These are phyloP conservation scores for Eupithecia inturbata DNA, from an alignment of 2,888 invertebrate genomes.

Conservation along the genomic window DNA sequence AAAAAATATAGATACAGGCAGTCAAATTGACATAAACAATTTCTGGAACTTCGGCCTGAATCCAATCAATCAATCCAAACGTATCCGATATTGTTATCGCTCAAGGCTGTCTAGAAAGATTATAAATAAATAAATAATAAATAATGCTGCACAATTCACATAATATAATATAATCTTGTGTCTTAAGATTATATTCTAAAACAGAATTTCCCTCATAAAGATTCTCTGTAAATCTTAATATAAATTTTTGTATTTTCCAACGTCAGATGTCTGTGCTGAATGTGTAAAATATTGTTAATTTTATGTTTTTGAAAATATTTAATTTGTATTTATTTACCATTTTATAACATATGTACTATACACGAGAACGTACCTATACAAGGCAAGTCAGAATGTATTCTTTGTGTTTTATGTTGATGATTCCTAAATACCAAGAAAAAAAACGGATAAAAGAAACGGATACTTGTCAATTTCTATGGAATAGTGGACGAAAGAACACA, in stretches of 20 bases:
- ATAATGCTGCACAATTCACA: too few relatives aligned
- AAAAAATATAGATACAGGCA: neutral
- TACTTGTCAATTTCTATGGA: too few relatives aligned
- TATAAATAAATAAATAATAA: too few relatives aligned
- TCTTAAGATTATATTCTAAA: neutral
- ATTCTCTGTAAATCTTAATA: constrained; percentile 42
- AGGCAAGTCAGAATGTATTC: too few relatives aligned
- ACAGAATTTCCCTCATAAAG: constrained; percentile 39
- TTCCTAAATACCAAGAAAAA: too few relatives aligned
- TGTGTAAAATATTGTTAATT: neutral
- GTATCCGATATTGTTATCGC: neutral
- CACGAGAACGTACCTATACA: too few relatives aligned
- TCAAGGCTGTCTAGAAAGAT: neutral
- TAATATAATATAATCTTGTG: too few relatives aligned
- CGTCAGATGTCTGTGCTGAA: constrained; percentile 25
- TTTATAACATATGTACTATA: too few relatives aligned
- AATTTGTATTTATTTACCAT: neutral
- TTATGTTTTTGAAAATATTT: neutral
- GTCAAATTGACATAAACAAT: neutral
- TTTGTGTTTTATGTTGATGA: too few relatives aligned
- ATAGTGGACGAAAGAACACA: too few relatives aligned
- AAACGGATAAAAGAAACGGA: too few relatives aligned
- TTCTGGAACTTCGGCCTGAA: neutral
- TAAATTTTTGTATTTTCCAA: constrained; percentile 35
- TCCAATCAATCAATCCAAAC: too few relatives aligned